Percentiles rank a stretch among this genome's conserved stretches.
These are phyloP conservation scores for Sesia apiformis DNA, from an alignment of 2,888 invertebrate genomes.

Conservation along the genomic window DNA sequence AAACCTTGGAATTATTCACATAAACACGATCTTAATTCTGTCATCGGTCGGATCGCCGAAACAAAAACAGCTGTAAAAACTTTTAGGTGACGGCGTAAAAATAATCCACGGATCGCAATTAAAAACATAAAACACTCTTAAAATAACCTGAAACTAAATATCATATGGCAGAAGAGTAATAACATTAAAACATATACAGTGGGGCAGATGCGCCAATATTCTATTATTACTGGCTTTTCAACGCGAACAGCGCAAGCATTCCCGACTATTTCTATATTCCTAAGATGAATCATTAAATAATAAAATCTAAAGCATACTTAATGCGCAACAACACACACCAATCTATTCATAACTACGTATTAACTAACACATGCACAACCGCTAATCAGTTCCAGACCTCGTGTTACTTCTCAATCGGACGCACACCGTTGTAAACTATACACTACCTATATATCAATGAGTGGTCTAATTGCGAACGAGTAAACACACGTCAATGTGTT, in stretches of 20 bases:
- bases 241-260: conserved; percentile 63
- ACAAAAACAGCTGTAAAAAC: conserved; percentile 64
- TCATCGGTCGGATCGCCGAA: conserved; percentile 56
- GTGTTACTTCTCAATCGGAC: conserved; percentile 57
- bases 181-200: conserved; percentile 68
- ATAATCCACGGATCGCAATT: conserved; percentile 63
- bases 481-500: conserved; percentile 64
- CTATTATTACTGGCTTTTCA: conserved; percentile 73
- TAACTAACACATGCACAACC: conserved; percentile 53
- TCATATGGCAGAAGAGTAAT: conserved; percentile 57
- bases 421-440: conserved; percentile 23
- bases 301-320: conserved; percentile 73
- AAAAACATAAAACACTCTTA: conserved; percentile 64
- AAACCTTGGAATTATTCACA: conserved; percentile 40
- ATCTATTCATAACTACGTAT: conserved; percentile 55
- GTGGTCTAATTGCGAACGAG: conserved; percentile 64
- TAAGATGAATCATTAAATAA: conserved; percentile 75
- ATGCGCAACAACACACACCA: conserved; percentile 62
- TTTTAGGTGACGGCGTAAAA: conserved; percentile 55
- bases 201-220: conserved; percentile 71
- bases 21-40: conserved; percentile 65
- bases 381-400: conserved; percentile 65
- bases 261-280: conserved; percentile 72
- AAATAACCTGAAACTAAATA: conserved; percentile 61
- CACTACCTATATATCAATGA: conserved; percentile 60